Evolutionary conservation across 2,888 invertebrate genomes (phyloP).

Genomic region (Branchellion lobata): DNA sequence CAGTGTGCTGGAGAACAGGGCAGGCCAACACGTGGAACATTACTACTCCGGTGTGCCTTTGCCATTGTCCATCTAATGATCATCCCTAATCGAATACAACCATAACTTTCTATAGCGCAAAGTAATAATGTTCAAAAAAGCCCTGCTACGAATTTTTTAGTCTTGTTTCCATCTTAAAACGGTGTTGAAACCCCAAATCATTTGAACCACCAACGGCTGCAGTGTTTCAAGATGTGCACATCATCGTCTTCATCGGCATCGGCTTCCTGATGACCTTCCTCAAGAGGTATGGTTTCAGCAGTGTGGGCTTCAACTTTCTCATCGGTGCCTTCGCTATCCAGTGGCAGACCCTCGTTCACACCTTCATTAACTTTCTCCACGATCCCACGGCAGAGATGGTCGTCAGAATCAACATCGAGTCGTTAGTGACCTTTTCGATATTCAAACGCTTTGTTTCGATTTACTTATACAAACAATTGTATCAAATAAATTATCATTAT

Average conservation of each 20-base stretch:
- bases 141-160: too few species aligned
- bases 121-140: too few species aligned
- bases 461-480: too few species aligned
- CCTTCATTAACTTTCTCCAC: slow-evolving; percentile 68
- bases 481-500: too few species aligned
- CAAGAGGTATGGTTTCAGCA: slow-evolving; percentile 83
- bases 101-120: too few species aligned
- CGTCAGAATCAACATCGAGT: slow-evolving; percentile 22
- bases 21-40: not conserved
- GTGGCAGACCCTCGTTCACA: slow-evolving; percentile 69
- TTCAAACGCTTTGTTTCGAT: too few species aligned
- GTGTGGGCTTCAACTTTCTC: slow-evolving; percentile 83
- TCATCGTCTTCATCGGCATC: slow-evolving; percentile 95
- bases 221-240: slow-evolving; percentile 70
- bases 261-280: slow-evolving; percentile 94
- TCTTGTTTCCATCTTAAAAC: too few species aligned
- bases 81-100: too few species aligned
- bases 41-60: not conserved
- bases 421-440: slow-evolving; percentile 18
- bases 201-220: too few species aligned
- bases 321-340: slow-evolving; percentile 81
- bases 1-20: not conserved
- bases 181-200: too few species aligned
- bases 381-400: slow-evolving; percentile 48
- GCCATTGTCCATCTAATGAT: not conserved